A percentile compares a stretch with the other conserved stretches of the same genome.
These are phyloP conservation scores for Gasteruption jaculator DNA, from an alignment of 2,888 invertebrate species.

Conservation along the genomic window DNA sequence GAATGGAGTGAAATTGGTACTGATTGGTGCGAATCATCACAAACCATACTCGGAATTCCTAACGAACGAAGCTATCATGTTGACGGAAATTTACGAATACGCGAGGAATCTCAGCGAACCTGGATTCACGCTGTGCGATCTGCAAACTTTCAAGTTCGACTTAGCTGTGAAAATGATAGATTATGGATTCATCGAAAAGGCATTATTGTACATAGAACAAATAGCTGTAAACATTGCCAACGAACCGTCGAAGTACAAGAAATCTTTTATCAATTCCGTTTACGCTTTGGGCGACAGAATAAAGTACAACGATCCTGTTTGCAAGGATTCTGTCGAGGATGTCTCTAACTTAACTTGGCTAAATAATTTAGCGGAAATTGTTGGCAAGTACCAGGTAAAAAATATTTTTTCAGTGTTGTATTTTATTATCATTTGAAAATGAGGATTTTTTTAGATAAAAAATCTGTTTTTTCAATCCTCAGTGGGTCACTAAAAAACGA, in stretches of 20 bases:
- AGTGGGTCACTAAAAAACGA: neutral
- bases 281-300: slow-evolving; percentile 59
- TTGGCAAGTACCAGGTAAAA: slow-evolving; percentile 50
- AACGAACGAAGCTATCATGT: slow-evolving; percentile 80
- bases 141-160: slow-evolving; percentile 79
- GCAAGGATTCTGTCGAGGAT: slow-evolving; percentile 52
- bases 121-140: slow-evolving; percentile 66
- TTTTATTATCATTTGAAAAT: neutral
- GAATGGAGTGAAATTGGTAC: slow-evolving; percentile 65
- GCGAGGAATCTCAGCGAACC: slow-evolving; percentile 77
- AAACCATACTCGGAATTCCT: slow-evolving; percentile 65
- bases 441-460: neutral
- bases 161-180: slow-evolving; percentile 75
- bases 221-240: slow-evolving; percentile 65
- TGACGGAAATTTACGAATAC: slow-evolving; percentile 95
- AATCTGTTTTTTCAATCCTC: neutral
- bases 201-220: slow-evolving; percentile 79
- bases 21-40: slow-evolving; percentile 71
- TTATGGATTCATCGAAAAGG: slow-evolving; percentile 73
- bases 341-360: slow-evolving; percentile 60
- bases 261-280: slow-evolving; percentile 53
- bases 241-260: slow-evolving; percentile 56
- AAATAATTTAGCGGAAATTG: slow-evolving; percentile 52
- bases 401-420: too few species aligned
- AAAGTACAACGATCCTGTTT: slow-evolving; percentile 67